Percentiles rank a stretch among this genome's conserved stretches.
Evolutionary conservation across 2,888 invertebrate species (phyloP).

Genomic region (Aporophyla nigra): DNA sequence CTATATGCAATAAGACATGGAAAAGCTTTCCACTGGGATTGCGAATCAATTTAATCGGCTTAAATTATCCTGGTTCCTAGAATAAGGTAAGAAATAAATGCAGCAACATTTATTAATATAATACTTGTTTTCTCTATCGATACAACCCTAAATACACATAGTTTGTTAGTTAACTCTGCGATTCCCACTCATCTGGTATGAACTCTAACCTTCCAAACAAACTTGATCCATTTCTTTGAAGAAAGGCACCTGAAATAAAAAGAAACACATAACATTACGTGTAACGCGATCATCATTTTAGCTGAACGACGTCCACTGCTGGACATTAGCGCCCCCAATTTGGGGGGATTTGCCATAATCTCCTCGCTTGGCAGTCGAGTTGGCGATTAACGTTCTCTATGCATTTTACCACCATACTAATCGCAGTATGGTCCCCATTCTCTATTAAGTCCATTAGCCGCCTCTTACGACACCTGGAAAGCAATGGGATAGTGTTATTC

Average conservation of each 20-base stretch:
- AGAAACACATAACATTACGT: background rate
- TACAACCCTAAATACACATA: background rate
- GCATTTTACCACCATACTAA: no score
- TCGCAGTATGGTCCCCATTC: no score
- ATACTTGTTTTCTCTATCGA: background rate
- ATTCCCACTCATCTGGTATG: background rate
- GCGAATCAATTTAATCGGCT: slow-evolving; percentile 67
- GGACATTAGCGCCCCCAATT: no score
- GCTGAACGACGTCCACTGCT: no score
- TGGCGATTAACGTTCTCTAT: no score
- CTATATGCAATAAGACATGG: slow-evolving; percentile 79
- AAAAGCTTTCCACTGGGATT: slow-evolving; percentile 82
- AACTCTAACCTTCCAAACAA: slow-evolving; percentile 21
- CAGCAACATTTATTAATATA: slow-evolving; percentile 5
- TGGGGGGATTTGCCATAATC: no score
- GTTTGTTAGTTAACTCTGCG: background rate
- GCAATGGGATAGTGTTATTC: no score
- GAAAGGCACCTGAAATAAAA: slow-evolving; percentile 31
- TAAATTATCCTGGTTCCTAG: background rate
- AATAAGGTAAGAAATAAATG: background rate
- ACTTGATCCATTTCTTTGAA: background rate
- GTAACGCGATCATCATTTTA: no score
- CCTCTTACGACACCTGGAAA: no score
- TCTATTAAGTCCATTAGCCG: no score
- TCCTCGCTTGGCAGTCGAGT: no score